Evolutionary conservation across 2,888 invertebrate species (phyloP).

Genomic region (Phymatocera aterrima): DNA sequence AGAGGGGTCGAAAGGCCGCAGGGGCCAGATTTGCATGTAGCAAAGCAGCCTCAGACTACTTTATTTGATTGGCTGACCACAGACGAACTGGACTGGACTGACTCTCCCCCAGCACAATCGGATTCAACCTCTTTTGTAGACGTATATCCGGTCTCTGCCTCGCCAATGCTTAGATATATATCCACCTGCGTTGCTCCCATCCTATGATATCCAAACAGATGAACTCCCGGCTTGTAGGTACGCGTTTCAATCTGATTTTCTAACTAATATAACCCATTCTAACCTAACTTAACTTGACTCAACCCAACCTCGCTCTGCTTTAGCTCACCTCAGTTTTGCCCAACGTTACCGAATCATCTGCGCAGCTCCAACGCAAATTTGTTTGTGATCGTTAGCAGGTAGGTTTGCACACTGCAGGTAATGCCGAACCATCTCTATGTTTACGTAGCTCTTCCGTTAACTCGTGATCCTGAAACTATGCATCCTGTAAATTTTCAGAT

Average conservation of each 20-base stretch:
- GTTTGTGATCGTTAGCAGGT: neutral
- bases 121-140: slow-evolving; percentile 41
- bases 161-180: neutral
- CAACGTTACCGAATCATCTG: neutral
- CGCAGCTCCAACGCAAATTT: slow-evolving; percentile 15
- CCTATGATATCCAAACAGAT: slow-evolving; percentile 23
- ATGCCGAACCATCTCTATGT: neutral
- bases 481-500: neutral
- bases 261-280: too few species aligned
- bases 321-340: too few species aligned
- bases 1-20: slow-evolving; percentile 53
- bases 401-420: too few species aligned
- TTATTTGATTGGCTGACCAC: slow-evolving; percentile 69
- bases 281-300: too few species aligned
- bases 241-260: slow-evolving; percentile 22
- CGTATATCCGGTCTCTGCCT: slow-evolving; percentile 30
- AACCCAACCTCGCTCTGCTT: too few species aligned
- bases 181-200: neutral
- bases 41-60: slow-evolving; percentile 69
- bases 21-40: slow-evolving; percentile 68
- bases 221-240: neutral
- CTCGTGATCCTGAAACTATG: neutral
- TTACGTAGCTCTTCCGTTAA: neutral
- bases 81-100: slow-evolving; percentile 46
- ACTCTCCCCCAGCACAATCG: slow-evolving; percentile 23